Evolutionary conservation across 1,140 invertebrate genomes (phyloP).

Genomic region (Drosophila elegans): DNA sequence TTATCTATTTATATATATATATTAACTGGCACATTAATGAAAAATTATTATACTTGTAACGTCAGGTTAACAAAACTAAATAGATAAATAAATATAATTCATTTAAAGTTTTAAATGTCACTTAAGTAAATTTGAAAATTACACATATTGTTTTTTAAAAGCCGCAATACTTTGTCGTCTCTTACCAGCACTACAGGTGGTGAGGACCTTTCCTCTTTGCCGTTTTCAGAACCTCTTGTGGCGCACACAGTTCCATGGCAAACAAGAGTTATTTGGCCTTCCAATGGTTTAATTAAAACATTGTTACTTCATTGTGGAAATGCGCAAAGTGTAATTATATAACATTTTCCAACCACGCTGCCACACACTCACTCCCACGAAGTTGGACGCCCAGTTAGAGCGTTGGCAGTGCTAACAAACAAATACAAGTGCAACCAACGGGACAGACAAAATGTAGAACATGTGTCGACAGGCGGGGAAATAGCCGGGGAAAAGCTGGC

Average conservation of each 20-base stretch:
- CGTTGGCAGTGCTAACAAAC: conserved; percentile 61
- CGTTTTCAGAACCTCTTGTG: neutral
- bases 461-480: conserved; percentile 57
- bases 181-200: neutral
- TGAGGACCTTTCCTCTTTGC: conserved; percentile 9
- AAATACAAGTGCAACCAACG: conserved; percentile 66
- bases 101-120: too few species aligned
- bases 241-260: conserved; percentile 59
- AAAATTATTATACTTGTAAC: too few species aligned
- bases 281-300: conserved; percentile 83
- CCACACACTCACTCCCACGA: conserved; percentile 14
- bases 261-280: conserved; percentile 81
- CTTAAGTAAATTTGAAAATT: too few species aligned
- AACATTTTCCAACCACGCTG: conserved; percentile 70
- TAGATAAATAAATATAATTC: too few species aligned
- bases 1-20: too few species aligned
- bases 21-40: too few species aligned
- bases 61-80: too few species aligned
- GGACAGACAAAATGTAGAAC: conserved; percentile 66
- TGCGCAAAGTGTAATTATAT: conserved; percentile 82
- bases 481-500: neutral
- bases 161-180: neutral
- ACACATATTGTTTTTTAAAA: neutral
- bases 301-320: conserved; percentile 83
- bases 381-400: conserved; percentile 36